A percentile compares a stretch with the other conserved stretches of the same genome.
phyloP scores from a whole-genome alignment of 2,888 invertebrate species.

The Bedellia somnulentella region DNA sequence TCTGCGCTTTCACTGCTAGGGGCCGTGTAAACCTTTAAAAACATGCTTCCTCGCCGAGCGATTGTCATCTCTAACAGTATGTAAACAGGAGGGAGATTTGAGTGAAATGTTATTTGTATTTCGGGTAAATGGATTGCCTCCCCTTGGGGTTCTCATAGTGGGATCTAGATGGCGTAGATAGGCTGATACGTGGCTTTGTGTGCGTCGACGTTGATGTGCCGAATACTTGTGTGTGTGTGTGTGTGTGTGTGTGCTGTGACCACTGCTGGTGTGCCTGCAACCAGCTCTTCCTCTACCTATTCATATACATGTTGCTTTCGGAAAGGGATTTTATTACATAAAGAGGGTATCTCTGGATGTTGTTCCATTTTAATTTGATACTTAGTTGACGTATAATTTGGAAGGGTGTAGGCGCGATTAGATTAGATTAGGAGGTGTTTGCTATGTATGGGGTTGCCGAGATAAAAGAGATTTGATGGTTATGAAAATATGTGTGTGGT shows the following conservation, averaged over 20 bases:
- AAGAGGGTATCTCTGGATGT: slow-evolving; percentile 47
- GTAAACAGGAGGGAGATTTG: slow-evolving; percentile 42
- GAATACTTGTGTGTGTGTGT: slow-evolving; percentile 12
- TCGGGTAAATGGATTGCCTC: slow-evolving; percentile 59
- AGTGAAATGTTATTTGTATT: slow-evolving; percentile 27
- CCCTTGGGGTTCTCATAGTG: slow-evolving; percentile 58
- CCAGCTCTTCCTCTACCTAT: no score
- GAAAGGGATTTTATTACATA: slow-evolving; percentile 54
- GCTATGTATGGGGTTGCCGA: slow-evolving; percentile 49
- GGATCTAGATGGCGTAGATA: slow-evolving; percentile 62
- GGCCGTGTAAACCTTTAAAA: slow-evolving; percentile 62
- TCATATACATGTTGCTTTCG: slow-evolving; percentile 37
- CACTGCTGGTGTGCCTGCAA: no score
- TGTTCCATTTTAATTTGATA: slow-evolving; percentile 55
- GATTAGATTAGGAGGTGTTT: slow-evolving; percentile 61
- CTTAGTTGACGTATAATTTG: slow-evolving; percentile 56
- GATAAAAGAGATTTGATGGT: slow-evolving; percentile 58
- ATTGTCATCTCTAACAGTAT: slow-evolving; percentile 53
- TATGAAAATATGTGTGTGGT: slow-evolving; percentile 56
- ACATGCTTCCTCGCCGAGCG: slow-evolving; percentile 46
- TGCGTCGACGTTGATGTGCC: slow-evolving; percentile 26
- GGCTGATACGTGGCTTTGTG: slow-evolving; percentile 47
- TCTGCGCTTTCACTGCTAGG: slow-evolving; percentile 62
- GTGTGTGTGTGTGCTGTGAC: slow-evolving; percentile 15
- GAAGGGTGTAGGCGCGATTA: slow-evolving; percentile 59